Base-by-base conservation (phyloP, 2,888 invertebrate genomes). In the Yponomeuta evonymella region DNA sequence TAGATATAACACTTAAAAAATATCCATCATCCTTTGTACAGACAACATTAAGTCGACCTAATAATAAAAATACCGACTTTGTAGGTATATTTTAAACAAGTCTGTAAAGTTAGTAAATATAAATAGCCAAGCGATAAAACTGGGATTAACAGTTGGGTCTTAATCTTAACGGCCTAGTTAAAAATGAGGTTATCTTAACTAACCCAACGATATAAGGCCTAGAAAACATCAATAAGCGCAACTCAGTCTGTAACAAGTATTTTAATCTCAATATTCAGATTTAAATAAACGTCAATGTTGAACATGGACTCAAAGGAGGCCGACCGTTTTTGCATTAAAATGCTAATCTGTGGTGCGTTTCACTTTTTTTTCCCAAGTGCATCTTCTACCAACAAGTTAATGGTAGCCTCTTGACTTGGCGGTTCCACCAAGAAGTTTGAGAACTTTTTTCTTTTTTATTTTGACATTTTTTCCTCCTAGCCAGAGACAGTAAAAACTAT, bases 241-340 rank as follows among this genome's bases (percentile, higher is more conserved):
- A 58, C 15, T 15, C 51, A 58, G 8, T 12, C 51, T 15, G 15
- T 12, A 58, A 58, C 51, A 12, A 58, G 51, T 15, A 58, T 58
- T 58, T 58, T 58, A 58, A 58, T 58, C 51, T 58, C 51, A 58
- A 58, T 43, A 33, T 58, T 58, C 51, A 58, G 15, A 58, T 58
- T 58, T 1, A 15, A 58, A 58, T 12, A 8, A 58, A 58, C 51
- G 12, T 58, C 51, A 58, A 58, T 15, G 51, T 58, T 58, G 51
- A 15, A 15, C 12, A 8, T 15, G 15, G 1, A 51, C 15, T 58
- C 51, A 58, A 58, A 58, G 51, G 51, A 58, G 51, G 12, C 51
- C 51, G 51, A 15, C 51, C 51, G 51, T 58, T 58, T 58, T 58
- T 58, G 51, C 15, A 58, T 58, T 58, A 58, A 15, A 58, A 15